Conservation (phyloP, 1,140 invertebrate genomes). For the Drosophila ohnishii region DNA sequence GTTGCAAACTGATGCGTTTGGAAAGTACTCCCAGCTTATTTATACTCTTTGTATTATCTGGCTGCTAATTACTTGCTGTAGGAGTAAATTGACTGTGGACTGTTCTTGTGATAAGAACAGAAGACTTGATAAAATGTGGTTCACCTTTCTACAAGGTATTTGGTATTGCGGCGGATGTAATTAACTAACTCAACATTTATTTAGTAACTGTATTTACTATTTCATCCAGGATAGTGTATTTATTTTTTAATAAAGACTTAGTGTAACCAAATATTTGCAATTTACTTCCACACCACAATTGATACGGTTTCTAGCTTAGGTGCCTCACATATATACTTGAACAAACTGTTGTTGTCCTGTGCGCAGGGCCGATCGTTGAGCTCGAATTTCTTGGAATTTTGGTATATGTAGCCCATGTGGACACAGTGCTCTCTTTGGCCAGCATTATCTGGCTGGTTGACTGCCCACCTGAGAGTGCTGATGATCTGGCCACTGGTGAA, state of each 20-base stretch:
- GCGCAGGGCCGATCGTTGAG: conserved; percentile 40
- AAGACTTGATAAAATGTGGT: background rate
- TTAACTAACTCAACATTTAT: conserved; percentile 3
- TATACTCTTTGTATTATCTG: conserved; percentile 5
- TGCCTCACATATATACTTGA: conserved; percentile 83
- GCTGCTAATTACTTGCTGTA: conserved; percentile 4
- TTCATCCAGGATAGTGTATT: background rate
- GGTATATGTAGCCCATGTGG: conserved; percentile 31
- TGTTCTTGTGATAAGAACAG: background rate
- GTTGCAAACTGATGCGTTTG: conserved; percentile 2
- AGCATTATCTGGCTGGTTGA: conserved; percentile 44
- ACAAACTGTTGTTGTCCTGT: conserved; percentile 23
- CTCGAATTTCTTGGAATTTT: conserved; percentile 14
- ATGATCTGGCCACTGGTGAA: conserved; percentile 35
- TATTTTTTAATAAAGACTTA: background rate
- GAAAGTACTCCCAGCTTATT: background rate
- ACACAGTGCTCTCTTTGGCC: conserved; percentile 43
- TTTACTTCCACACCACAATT: conserved; percentile 72
- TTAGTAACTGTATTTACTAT: background rate
- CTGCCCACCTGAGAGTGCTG: conserved; percentile 34
- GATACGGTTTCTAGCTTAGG: conserved; percentile 85
- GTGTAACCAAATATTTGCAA: background rate
- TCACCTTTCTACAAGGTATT: background rate
- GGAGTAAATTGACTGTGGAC: background rate
- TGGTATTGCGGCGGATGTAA: background rate